These are phyloP conservation scores for Lethenteron reissneri DNA, from an alignment of 2,113 vertebrate genomes.

Conservation along the genomic window DNA sequence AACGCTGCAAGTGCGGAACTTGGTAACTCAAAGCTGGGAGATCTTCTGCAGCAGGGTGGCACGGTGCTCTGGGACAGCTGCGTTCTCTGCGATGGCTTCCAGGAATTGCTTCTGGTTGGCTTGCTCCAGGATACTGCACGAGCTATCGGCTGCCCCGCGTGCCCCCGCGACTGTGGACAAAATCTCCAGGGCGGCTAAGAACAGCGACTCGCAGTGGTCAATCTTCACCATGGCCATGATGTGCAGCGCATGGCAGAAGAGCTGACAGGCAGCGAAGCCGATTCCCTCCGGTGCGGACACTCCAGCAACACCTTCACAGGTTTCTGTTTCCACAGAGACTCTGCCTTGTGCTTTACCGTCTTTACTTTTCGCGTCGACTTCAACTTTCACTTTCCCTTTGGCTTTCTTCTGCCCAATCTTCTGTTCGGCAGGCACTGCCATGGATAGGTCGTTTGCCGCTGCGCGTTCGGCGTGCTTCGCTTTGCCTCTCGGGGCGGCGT, in stretches of 20 bases:
- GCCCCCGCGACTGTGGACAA: slow-evolving; percentile 46
- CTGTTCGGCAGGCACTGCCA: slow-evolving; percentile 6
- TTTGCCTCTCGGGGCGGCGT: neutral
- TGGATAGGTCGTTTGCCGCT: too few relatives aligned
- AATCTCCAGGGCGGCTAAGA: slow-evolving; percentile 51
- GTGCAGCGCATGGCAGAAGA: slow-evolving; percentile 77
- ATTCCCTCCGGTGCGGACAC: slow-evolving; percentile 19
- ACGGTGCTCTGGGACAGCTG: slow-evolving; percentile 36
- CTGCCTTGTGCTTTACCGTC: too few relatives aligned
- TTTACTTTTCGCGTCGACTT: too few relatives aligned
- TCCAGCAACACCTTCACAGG: too few relatives aligned
- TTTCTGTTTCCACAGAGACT: too few relatives aligned
- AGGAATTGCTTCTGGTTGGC: slow-evolving; percentile 60
- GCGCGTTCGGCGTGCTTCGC: neutral
- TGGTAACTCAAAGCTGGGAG: slow-evolving; percentile 29
- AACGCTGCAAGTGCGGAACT: too few relatives aligned
- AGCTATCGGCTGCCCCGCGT: slow-evolving; percentile 23
- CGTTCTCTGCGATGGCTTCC: slow-evolving; percentile 36
- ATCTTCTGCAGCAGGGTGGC: slow-evolving; percentile 64
- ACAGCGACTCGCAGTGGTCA: slow-evolving; percentile 29
- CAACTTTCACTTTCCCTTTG: slow-evolving; percentile 14
- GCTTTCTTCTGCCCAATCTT: slow-evolving; percentile 8
- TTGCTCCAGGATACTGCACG: slow-evolving; percentile 30
- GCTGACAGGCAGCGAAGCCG: slow-evolving; percentile 54
- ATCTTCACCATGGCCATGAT: slow-evolving; percentile 63